A percentile compares a stretch with the other conserved stretches of the same genome.
Conservation (phyloP, 2,888 invertebrate genomes). For the Phragmatobia fuliginosa region DNA sequence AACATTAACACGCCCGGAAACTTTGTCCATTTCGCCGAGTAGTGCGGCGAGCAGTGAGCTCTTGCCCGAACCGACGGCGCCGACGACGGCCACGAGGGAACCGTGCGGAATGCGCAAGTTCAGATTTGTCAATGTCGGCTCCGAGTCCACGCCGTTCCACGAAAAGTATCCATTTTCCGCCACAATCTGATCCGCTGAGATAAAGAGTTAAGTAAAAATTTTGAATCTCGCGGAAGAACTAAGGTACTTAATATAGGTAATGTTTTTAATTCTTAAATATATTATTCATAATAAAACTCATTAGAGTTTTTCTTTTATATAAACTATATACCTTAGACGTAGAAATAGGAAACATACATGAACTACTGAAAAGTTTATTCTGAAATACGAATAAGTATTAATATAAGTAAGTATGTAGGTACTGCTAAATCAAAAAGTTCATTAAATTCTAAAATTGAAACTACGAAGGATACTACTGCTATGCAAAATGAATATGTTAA, state of each 20-base stretch:
- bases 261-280: too few species aligned
- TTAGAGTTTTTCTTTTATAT: too few species aligned
- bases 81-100: slow-evolving; percentile 93
- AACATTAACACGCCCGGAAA: slow-evolving; percentile 92
- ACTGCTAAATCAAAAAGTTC: not conserved
- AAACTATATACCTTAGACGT: too few species aligned
- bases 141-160: slow-evolving; percentile 93
- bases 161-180: slow-evolving; percentile 95
- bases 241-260: too few species aligned
- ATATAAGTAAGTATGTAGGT: not conserved
- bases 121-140: slow-evolving; percentile 90
- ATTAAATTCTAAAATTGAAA: not conserved
- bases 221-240: too few species aligned
- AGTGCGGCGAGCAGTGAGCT: slow-evolving; percentile 95
- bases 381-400: not conserved
- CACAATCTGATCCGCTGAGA: slow-evolving; percentile 90
- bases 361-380: not conserved
- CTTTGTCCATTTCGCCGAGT: slow-evolving; percentile 96
- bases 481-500: too few species aligned
- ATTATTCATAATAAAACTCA: too few species aligned
- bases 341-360: too few species aligned
- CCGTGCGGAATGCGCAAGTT: slow-evolving; percentile 90
- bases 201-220: too few species aligned
- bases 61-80: slow-evolving; percentile 95
- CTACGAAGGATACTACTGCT: not conserved